phyloP scores from a whole-genome alignment of 2,113 vertebrate genomes.

The Nanorana parkeri region DNA sequence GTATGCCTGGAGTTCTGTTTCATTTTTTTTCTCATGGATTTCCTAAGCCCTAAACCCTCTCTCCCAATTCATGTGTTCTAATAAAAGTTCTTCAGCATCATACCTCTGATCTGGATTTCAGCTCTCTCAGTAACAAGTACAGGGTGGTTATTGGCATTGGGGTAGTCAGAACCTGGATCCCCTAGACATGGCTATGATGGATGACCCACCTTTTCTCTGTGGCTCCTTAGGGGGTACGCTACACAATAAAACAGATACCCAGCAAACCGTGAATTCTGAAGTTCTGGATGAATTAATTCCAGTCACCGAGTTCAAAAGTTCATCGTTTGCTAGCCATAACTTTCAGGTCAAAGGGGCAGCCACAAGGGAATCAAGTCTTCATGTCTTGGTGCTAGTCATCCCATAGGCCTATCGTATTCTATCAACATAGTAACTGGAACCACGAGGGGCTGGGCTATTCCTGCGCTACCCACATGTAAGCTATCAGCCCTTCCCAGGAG shows the following conservation, averaged over 20 bases:
- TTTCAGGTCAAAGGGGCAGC: constrained; percentile 6
- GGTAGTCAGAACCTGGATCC: neutral
- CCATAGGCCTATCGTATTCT: constrained; percentile 17
- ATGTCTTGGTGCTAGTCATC: neutral
- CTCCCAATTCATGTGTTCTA: too few relatives aligned
- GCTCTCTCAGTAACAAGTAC: too few relatives aligned
- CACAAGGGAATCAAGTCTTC: neutral
- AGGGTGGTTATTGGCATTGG: too few relatives aligned
- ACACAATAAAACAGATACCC: neutral
- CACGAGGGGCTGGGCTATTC: neutral
- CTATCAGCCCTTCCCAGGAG: constrained; percentile 12
- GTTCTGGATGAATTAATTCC: neutral
- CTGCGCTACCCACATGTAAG: constrained; percentile 19
- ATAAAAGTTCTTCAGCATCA: too few relatives aligned
- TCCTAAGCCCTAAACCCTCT: too few relatives aligned
- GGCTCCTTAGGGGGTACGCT: too few relatives aligned
- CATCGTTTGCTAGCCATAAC: constrained; percentile 8
- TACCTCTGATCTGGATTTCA: too few relatives aligned
- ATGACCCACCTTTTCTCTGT: too few relatives aligned
- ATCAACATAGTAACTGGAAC: neutral
- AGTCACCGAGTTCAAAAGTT: constrained; percentile 28
- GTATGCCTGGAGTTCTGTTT: too few relatives aligned
- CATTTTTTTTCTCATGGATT: too few relatives aligned
- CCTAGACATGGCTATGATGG: too few relatives aligned
- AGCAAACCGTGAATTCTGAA: neutral